phyloP scores from a whole-genome alignment of 2,113 vertebrate genomes.

The Neogale vison region DNA sequence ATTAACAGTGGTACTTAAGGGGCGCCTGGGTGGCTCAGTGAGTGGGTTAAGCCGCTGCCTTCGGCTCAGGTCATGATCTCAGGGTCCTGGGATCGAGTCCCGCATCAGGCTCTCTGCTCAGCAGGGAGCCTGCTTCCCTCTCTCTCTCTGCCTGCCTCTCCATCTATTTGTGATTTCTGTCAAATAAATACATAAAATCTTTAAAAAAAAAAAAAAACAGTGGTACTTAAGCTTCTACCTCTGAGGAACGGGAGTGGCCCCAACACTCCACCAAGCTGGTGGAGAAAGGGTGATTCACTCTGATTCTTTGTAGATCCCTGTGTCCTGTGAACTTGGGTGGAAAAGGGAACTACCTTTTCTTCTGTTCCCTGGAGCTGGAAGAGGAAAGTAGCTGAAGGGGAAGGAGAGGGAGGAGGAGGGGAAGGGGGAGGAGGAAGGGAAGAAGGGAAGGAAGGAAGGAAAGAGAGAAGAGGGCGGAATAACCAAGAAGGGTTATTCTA shows the following conservation, averaged over 20 bases:
- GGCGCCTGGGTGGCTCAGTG: too few relatives aligned
- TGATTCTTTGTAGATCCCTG: accelerated
- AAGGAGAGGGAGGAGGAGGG: background rate
- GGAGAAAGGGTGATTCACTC: slow-evolving; percentile 56
- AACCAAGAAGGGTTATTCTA: background rate
- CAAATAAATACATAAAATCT: too few relatives aligned
- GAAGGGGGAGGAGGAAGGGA: accelerated
- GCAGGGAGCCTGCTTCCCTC: too few relatives aligned
- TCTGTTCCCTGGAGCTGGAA: background rate
- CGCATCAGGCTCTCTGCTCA: too few relatives aligned
- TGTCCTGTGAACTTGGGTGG: too few relatives aligned
- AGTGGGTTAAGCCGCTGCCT: too few relatives aligned
- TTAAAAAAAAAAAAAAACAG: too few relatives aligned
- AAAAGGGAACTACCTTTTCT: background rate
- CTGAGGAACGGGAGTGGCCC: slow-evolving; percentile 65
- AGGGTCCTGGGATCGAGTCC: too few relatives aligned
- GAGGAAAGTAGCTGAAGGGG: background rate
- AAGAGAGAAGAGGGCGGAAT: background rate
- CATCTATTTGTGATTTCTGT: too few relatives aligned
- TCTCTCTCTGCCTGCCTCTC: too few relatives aligned
- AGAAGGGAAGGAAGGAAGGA: background rate
- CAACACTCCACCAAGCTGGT: slow-evolving; percentile 31
- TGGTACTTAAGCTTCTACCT: slow-evolving; percentile 66
- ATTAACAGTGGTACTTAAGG: slow-evolving; percentile 58
- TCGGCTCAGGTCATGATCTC: too few relatives aligned